phyloP scores from a whole-genome alignment of 2,113 vertebrate species.

The Macroglossus sobrinus region DNA sequence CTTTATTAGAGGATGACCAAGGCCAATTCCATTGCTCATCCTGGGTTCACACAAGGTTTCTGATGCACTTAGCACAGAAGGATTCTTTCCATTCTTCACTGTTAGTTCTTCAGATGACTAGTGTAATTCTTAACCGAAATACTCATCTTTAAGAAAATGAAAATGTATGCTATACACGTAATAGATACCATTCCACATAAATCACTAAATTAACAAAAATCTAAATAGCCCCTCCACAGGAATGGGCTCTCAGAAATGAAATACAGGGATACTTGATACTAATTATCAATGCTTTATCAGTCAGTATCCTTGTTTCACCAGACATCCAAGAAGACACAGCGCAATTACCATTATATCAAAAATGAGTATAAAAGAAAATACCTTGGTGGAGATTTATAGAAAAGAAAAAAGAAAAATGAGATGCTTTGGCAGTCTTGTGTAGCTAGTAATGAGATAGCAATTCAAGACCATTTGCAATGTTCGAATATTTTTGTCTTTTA shows the following conservation, averaged over 20 bases:
- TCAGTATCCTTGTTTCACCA: background rate
- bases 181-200: background rate
- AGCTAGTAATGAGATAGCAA: constrained; percentile 20
- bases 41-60: background rate
- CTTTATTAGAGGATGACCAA: background rate
- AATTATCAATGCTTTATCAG: background rate
- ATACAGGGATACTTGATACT: background rate
- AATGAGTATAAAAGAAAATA: background rate
- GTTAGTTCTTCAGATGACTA: background rate
- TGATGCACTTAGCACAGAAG: background rate
- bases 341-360: background rate
- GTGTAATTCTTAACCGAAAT: background rate
- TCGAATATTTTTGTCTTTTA: constrained; percentile 30
- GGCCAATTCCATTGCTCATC: background rate
- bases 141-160: background rate
- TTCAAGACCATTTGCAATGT: background rate
- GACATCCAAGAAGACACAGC: background rate
- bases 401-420: constrained; percentile 10
- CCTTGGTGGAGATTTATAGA: background rate
- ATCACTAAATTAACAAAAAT: background rate
- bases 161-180: background rate
- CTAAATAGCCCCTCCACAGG: background rate
- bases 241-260: background rate
- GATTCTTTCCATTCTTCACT: background rate
- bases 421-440: background rate